phyloP scores from a whole-genome alignment of 2,797 vertebrate species.

The Serranus cabrilla region DNA sequence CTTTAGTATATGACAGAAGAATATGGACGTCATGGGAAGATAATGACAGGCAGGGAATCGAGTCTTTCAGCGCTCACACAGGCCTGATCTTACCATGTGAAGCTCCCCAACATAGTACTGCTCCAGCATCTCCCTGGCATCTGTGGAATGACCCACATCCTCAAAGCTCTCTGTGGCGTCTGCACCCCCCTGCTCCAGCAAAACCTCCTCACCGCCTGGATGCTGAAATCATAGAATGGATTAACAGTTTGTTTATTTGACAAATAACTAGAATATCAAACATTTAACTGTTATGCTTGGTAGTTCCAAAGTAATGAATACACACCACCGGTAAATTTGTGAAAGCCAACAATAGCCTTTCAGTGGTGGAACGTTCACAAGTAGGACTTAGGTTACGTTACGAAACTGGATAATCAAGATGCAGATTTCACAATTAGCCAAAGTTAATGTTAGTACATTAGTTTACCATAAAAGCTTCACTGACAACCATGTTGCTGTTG shows the following conservation, averaged over 20 bases:
- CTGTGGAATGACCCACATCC: conserved; percentile 95
- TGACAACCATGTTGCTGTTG: background rate
- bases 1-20: no score
- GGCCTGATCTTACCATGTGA: conserved; percentile 86
- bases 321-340: background rate
- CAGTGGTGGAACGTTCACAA: background rate
- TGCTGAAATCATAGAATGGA: conserved; percentile 84
- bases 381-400: background rate
- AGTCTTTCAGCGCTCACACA: background rate
- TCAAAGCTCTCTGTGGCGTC: conserved; percentile 97
- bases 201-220: conserved; percentile 95
- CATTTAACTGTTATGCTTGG: background rate
- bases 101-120: conserved; percentile 94
- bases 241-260: background rate
- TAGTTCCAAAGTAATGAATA: background rate
- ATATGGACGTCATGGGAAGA: no score
- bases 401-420: background rate
- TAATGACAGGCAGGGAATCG: background rate
- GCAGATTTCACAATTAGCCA: background rate
- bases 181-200: conserved; percentile 93
- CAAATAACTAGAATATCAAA: background rate
- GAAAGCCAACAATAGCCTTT: background rate
- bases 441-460: no score
- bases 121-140: conserved; percentile 95
- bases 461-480: background rate